These are phyloP conservation scores for Otus sunia DNA, from an alignment of 2,113 vertebrate genomes.

Conservation along the genomic window DNA sequence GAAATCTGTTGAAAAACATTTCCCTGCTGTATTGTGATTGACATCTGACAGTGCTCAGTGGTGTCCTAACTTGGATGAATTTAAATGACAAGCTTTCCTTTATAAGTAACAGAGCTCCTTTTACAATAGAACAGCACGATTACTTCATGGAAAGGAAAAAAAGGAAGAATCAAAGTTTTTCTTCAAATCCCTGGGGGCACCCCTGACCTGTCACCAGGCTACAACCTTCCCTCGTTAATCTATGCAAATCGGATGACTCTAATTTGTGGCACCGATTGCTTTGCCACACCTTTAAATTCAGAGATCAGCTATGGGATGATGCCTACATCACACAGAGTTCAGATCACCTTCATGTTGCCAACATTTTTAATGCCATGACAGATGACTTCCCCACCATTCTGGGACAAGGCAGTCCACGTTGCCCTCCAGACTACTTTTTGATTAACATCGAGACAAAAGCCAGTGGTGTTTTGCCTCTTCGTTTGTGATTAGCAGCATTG, in stretches of 20 bases:
- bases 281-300: conserved; percentile 77
- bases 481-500: conserved; percentile 72
- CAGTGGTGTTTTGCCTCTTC: conserved; percentile 71
- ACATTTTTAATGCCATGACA: conserved; percentile 64
- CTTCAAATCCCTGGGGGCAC: conserved; percentile 74
- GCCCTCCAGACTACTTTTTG: conserved; percentile 71
- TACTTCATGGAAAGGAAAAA: conserved; percentile 67
- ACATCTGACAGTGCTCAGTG: conserved; percentile 80
- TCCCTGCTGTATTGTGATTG: conserved; percentile 79
- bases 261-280: conserved; percentile 74
- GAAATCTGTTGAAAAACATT: conserved; percentile 81
- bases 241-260: conserved; percentile 79
- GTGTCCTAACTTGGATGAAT: conserved; percentile 81
- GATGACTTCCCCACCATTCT: conserved; percentile 65
- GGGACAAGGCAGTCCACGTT: conserved; percentile 56
- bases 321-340: conserved; percentile 68
- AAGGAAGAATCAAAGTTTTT: conserved; percentile 80
- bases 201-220: conserved; percentile 75
- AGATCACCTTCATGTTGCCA: conserved; percentile 62
- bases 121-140: conserved; percentile 82
- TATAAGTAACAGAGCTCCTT: conserved; percentile 75
- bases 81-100: conserved; percentile 83
- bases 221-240: conserved; percentile 76
- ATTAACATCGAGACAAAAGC: conserved; percentile 78
- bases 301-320: conserved; percentile 53